Evolutionary conservation across 2,797 vertebrate species (phyloP).

Genomic region (Pampus argenteus): DNA sequence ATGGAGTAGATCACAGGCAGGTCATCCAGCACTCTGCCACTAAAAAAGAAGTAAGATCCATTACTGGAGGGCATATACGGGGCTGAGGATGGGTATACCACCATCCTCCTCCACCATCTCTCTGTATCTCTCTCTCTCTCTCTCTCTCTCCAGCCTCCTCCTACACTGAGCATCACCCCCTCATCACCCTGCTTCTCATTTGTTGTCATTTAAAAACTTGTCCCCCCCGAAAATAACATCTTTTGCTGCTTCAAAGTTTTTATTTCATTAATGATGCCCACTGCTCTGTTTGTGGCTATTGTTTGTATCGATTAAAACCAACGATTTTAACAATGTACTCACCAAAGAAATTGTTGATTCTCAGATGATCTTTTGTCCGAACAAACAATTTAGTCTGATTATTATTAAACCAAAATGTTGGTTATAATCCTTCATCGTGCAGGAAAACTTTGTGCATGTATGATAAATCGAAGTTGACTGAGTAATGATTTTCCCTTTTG

Average conservation of each 20-base stretch:
- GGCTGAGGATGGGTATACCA: conserved; percentile 87
- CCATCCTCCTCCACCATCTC: conserved; percentile 42
- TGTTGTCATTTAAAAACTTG: conserved; percentile 28
- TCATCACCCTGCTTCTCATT: conserved; percentile 36
- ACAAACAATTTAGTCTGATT: background rate
- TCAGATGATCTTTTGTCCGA: background rate
- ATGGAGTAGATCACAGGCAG: conserved; percentile 96
- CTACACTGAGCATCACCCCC: conserved; percentile 3
- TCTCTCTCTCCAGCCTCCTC: conserved; percentile 9
- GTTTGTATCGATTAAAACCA: background rate
- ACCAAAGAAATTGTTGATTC: background rate
- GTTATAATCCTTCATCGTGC: background rate
- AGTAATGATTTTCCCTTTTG: background rate
- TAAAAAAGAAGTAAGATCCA: conserved; percentile 90
- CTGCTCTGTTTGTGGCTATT: background rate
- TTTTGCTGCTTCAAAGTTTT: conserved; percentile 20
- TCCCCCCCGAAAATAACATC: conserved; percentile 14
- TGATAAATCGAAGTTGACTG: background rate
- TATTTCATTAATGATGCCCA: conserved; percentile 36
- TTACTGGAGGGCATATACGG: conserved; percentile 91
- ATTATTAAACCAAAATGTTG: background rate
- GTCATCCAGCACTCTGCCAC: conserved; percentile 93
- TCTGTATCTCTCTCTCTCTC: conserved; percentile 7
- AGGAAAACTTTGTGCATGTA: background rate
- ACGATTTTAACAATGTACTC: background rate